Conservation (phyloP, 2,797 vertebrate species). For the Oryzias sinensis region DNA sequence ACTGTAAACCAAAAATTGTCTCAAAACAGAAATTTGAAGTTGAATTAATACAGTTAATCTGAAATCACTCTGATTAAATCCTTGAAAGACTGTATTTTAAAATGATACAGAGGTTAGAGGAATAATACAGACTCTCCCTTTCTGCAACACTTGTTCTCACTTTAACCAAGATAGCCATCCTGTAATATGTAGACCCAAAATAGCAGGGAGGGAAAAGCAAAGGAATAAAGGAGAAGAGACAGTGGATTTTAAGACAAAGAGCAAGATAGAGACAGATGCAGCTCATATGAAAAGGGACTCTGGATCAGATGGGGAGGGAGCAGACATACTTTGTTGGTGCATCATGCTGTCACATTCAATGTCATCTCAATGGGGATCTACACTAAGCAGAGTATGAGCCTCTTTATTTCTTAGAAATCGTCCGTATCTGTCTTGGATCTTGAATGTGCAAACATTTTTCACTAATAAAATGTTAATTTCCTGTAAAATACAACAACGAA, state of each 20-base stretch:
- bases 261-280: constrained; percentile 10
- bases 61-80: constrained; percentile 1
- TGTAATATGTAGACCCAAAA: constrained; percentile 43
- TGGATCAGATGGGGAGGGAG: constrained; percentile 36
- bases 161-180: constrained; percentile 60
- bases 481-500: constrained; percentile 17
- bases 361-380: constrained; percentile 56
- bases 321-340: constrained; percentile 33
- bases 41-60: constrained; percentile 19
- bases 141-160: constrained; percentile 13
- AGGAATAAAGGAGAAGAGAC: constrained; percentile 20
- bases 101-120: constrained; percentile 15
- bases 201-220: constrained; percentile 18
- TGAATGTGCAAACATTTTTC: constrained; percentile 7
- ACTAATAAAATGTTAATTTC: constrained; percentile 26
- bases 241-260: constrained; percentile 1
- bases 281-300: constrained; percentile 37
- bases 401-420: constrained; percentile 47
- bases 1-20: background rate
- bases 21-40: background rate
- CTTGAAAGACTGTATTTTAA: constrained; percentile 21
- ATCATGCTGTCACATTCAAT: constrained; percentile 35
- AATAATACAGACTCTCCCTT: constrained; percentile 33
- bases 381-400: constrained; percentile 35
- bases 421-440: constrained; percentile 18